Evolutionary conservation across 2,888 invertebrate species (phyloP).

Genomic region (Andrena bicolor): DNA sequence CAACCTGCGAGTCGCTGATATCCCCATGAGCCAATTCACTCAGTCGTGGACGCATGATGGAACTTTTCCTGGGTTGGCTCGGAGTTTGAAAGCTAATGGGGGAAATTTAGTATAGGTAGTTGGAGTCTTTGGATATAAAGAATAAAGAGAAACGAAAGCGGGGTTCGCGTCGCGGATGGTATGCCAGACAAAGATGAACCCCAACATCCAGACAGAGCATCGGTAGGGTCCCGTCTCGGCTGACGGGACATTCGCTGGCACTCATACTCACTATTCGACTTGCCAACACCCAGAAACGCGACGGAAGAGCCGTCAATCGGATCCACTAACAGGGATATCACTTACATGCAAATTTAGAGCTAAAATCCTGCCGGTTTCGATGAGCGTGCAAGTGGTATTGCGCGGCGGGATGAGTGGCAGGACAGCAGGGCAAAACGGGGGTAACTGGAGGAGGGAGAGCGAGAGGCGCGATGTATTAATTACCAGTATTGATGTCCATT

Average conservation of each 20-base stretch:
- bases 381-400: slow-evolving; percentile 72
- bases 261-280: slow-evolving; percentile 69
- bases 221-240: slow-evolving; percentile 22
- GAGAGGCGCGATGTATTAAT: slow-evolving; percentile 85
- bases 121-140: neutral
- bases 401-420: slow-evolving; percentile 60
- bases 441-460: slow-evolving; percentile 44
- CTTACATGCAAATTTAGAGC: slow-evolving; percentile 82
- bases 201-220: neutral
- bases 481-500: slow-evolving; percentile 85
- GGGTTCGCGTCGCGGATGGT: too few species aligned
- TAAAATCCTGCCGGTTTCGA: slow-evolving; percentile 78
- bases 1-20: slow-evolving; percentile 43
- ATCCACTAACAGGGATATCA: slow-evolving; percentile 81
- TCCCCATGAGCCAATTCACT: slow-evolving; percentile 26
- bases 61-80: neutral
- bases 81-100: neutral
- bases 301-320: slow-evolving; percentile 80
- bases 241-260: slow-evolving; percentile 27
- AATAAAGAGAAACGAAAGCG: neutral
- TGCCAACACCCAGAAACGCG: slow-evolving; percentile 69
- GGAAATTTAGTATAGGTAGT: neutral
- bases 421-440: slow-evolving; percentile 43
- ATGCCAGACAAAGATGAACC: neutral
- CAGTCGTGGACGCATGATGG: slow-evolving; percentile 1